These are phyloP conservation scores for Hydrolagus colliei DNA, from an alignment of 2,797 vertebrate genomes.

Conservation along the genomic window DNA sequence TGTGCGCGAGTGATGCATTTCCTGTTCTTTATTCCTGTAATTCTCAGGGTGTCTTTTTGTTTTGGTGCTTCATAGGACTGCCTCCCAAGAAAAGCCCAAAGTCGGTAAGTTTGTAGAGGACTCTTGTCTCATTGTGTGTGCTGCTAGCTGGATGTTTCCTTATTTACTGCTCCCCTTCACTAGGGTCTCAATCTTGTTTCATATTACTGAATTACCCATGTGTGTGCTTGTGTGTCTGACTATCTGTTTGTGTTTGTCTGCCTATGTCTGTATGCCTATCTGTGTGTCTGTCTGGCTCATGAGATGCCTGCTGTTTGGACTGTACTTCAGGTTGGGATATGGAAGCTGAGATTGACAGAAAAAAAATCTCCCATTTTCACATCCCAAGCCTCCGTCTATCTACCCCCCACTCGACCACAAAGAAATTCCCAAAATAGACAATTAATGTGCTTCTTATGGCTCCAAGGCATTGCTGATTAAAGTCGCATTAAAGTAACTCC, in stretches of 20 bases:
- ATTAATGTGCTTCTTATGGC: conserved; percentile 51
- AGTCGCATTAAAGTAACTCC: conserved; percentile 49
- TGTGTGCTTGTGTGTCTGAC: conserved; percentile 39
- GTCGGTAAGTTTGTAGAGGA: conserved; percentile 76
- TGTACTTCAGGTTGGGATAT: conserved; percentile 34
- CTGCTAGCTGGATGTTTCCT: background rate
- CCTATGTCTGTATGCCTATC: conserved; percentile 2
- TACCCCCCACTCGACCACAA: conserved; percentile 39
- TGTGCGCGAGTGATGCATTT: conserved; percentile 23
- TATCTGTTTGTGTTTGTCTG: conserved; percentile 43
- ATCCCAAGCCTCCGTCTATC: conserved; percentile 23
- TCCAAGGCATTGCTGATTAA: conserved; percentile 48
- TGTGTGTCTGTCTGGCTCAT: conserved; percentile 37
- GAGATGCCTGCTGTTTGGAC: conserved; percentile 33
- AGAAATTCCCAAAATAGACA: conserved; percentile 45
- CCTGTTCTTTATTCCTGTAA: conserved; percentile 51
- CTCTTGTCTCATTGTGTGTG: conserved; percentile 28
- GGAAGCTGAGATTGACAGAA: conserved; percentile 33
- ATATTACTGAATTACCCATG: conserved; percentile 45
- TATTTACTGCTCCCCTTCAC: conserved; percentile 33
- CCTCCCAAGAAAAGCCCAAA: conserved; percentile 97
- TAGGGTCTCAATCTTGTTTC: conserved; percentile 2
- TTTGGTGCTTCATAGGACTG: conserved; percentile 90
- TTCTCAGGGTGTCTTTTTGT: conserved; percentile 65
- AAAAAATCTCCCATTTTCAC: conserved; percentile 36